phyloP scores from a whole-genome alignment of 2,888 invertebrate genomes.

The Plebejus anna region DNA sequence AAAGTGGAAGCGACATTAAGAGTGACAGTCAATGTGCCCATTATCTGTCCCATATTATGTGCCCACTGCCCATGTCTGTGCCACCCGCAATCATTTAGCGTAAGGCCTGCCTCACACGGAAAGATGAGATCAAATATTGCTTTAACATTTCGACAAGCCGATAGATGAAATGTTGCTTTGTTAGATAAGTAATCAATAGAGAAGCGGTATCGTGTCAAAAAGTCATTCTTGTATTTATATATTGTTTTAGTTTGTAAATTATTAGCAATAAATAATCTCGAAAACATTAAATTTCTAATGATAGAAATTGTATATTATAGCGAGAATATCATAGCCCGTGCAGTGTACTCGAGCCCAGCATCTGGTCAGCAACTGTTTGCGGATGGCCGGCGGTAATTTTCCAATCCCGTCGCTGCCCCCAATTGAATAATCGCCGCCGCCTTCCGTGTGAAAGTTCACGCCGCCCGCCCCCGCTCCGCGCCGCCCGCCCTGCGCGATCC shows the following conservation, averaged over 20 bases:
- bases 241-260: too few relatives aligned
- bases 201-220: too few relatives aligned
- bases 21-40: conserved; percentile 12
- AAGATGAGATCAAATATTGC: not conserved
- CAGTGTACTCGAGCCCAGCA: conserved; percentile 34
- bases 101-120: not conserved
- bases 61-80: not conserved
- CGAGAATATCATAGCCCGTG: conserved; percentile 1
- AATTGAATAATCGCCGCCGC: conserved; percentile 48
- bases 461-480: conserved; percentile 21
- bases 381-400: conserved; percentile 43
- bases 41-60: conserved; percentile 6
- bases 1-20: conserved; percentile 22
- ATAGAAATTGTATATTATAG: not conserved
- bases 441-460: conserved; percentile 55
- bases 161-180: too few relatives aligned
- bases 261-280: too few relatives aligned
- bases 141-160: too few relatives aligned
- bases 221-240: not conserved
- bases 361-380: conserved; percentile 34
- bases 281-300: too few relatives aligned
- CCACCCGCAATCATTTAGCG: not conserved
- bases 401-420: conserved; percentile 44
- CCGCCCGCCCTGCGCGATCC: conserved; percentile 17
- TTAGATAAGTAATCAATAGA: too few relatives aligned